A percentile compares a stretch with the other conserved stretches of the same genome.
phyloP scores from a whole-genome alignment of 2,888 invertebrate genomes.

The Schizotus pectinicornis region DNA sequence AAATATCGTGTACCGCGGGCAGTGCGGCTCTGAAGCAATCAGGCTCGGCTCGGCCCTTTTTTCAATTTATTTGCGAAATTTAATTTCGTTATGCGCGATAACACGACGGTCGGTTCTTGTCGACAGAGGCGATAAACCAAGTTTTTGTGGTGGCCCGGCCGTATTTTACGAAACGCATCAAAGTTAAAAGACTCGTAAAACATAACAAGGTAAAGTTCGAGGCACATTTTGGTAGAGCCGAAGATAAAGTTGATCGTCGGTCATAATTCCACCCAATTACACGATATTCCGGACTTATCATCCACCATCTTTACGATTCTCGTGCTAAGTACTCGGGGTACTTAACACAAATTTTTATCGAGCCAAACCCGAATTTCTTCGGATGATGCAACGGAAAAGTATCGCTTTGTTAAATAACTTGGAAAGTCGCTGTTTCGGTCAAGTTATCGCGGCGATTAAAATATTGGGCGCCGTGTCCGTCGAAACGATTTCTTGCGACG shows the following conservation, averaged over 20 bases:
- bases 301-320: conserved; percentile 37
- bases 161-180: conserved; percentile 12
- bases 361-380: background rate
- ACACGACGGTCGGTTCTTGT: background rate
- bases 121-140: no score
- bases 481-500: conserved; percentile 14
- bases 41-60: background rate
- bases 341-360: conserved; percentile 18
- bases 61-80: background rate
- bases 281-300: conserved; percentile 38
- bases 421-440: background rate
- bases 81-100: background rate
- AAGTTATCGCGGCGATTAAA: conserved; percentile 11
- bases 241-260: conserved; percentile 35
- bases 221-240: conserved; percentile 31
- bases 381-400: conserved; percentile 7
- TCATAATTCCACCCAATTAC: conserved; percentile 42
- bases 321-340: conserved; percentile 30
- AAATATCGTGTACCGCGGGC: conserved; percentile 15
- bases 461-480: background rate
- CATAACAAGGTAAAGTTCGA: conserved; percentile 35
- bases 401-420: background rate
- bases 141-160: background rate
- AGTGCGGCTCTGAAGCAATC: conserved; percentile 15
- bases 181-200: conserved; percentile 26